These are phyloP conservation scores for Chromis chromis DNA, from an alignment of 2,797 vertebrate species.

Conservation along the genomic window DNA sequence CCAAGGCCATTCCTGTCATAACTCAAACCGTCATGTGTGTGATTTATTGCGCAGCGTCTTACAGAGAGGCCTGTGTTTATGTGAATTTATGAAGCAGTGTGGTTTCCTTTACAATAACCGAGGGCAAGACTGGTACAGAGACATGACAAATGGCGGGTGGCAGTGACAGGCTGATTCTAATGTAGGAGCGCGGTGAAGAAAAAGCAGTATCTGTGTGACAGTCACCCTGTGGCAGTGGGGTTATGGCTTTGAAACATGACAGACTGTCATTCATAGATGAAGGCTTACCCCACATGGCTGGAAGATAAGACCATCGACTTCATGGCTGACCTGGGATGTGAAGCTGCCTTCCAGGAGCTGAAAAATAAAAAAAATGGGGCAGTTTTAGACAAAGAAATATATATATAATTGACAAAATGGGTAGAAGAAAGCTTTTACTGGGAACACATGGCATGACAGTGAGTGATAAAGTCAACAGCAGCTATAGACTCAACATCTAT, in stretches of 20 bases:
- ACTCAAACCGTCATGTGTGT: conserved; percentile 23
- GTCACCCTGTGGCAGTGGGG: conserved; percentile 33
- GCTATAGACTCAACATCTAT: conserved; percentile 12
- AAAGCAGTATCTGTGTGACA: conserved; percentile 26
- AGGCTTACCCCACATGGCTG: conserved; percentile 95
- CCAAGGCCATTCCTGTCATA: conserved; percentile 30
- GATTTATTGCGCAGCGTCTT: conserved; percentile 33
- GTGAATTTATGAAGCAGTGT: conserved; percentile 51
- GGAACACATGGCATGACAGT: conserved; percentile 37
- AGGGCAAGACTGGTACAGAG: conserved; percentile 30
- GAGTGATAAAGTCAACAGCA: conserved; percentile 35
- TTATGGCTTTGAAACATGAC: conserved; percentile 38
- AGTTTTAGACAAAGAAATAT: conserved; percentile 40
- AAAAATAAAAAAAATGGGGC: conserved; percentile 43
- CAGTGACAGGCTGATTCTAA: conserved; percentile 48
- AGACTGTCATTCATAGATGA: conserved; percentile 24
- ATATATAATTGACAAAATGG: conserved; percentile 36
- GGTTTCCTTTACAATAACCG: conserved; percentile 55
- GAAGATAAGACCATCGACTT: conserved; percentile 98
- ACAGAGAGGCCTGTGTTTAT: conserved; percentile 37
- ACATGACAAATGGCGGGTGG: no score
- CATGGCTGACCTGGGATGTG: conserved; percentile 97
- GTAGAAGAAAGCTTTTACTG: conserved; percentile 12
- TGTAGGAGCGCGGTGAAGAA: conserved; percentile 20
- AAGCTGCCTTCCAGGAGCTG: conserved; percentile 98